Base-by-base conservation (phyloP, 2,113 vertebrate species). In the Alethe diademata region DNA sequence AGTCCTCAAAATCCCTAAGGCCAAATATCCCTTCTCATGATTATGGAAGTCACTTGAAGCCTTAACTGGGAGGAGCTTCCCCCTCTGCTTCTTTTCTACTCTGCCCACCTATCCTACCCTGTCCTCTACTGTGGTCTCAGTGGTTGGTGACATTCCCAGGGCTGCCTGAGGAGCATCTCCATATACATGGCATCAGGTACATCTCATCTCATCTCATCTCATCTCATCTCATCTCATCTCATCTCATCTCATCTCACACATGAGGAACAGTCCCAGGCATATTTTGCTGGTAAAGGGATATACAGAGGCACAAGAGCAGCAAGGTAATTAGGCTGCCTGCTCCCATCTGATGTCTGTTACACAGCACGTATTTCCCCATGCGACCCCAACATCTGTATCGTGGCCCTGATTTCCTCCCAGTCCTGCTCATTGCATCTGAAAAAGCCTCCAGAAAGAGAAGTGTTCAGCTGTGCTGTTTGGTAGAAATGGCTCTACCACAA, bases 341-440 rank as follows among this genome's bases (percentile, higher is more conserved):
- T 95, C 79, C 54, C 50, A 13, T 53, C 35, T 80, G 67, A 73
- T 16, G 66, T 19, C 47, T 88, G 40, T 88, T 80, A 73, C 6
- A 3, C 58, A 83, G 70, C 13, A 14, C 0, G 1, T 8, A 43
- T 56, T 62, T 83, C 8, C 62, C 45, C 45, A 18, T 60, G 48
- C 0, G 0, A 83, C 54, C 1, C 0, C 36, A 67, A 14, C 19
- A 31, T 38, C 66, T 75, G 66, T 43, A 40, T 57, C 0, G 0
- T 1, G 20, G 42, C 58, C 31, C 62, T 43, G 54, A 65, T 83
- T 80, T 83, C 54, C 31, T 65, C 62, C 54, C 45, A 17, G 6
- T 64, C 20, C 33, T 72, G 57, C 53, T 35, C 5, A 2, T 3
- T 10, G 22, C 57, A 67, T 36, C 42, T 83, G 58, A 67, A 72